These are phyloP conservation scores for Otus sunia DNA, from an alignment of 2,113 vertebrate species.

Conservation along the genomic window DNA sequence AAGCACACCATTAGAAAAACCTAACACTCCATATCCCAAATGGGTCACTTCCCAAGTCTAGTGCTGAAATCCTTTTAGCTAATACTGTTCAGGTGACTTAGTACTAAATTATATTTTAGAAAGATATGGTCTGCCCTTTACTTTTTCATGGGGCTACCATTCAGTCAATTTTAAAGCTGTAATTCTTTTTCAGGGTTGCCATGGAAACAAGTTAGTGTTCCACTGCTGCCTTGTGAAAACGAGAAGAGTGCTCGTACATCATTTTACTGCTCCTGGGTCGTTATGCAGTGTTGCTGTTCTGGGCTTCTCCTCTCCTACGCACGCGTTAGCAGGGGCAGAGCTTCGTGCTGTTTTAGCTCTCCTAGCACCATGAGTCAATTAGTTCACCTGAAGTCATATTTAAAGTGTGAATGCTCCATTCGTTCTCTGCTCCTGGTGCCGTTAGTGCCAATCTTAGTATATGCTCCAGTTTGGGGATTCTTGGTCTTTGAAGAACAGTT, in stretches of 20 bases:
- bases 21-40: constrained; percentile 58
- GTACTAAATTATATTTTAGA: constrained; percentile 71
- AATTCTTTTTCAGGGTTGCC: constrained; percentile 62
- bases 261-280: constrained; percentile 7
- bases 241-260: constrained; percentile 54
- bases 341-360: neutral
- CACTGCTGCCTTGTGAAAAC: constrained; percentile 34
- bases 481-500: neutral
- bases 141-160: constrained; percentile 68
- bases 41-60: constrained; percentile 59
- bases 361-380: neutral
- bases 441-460: neutral
- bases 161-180: constrained; percentile 57
- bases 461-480: neutral
- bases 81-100: constrained; percentile 67
- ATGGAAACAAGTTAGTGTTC: constrained; percentile 67
- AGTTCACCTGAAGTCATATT: neutral
- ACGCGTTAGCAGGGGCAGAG: neutral
- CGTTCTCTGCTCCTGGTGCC: neutral
- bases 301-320: neutral
- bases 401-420: neutral
- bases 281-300: neutral
- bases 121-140: constrained; percentile 65
- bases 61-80: constrained; percentile 67
- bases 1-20: constrained; percentile 48